phyloP scores from a whole-genome alignment of 2,797 vertebrate genomes.

The Mergus octosetaceus region DNA sequence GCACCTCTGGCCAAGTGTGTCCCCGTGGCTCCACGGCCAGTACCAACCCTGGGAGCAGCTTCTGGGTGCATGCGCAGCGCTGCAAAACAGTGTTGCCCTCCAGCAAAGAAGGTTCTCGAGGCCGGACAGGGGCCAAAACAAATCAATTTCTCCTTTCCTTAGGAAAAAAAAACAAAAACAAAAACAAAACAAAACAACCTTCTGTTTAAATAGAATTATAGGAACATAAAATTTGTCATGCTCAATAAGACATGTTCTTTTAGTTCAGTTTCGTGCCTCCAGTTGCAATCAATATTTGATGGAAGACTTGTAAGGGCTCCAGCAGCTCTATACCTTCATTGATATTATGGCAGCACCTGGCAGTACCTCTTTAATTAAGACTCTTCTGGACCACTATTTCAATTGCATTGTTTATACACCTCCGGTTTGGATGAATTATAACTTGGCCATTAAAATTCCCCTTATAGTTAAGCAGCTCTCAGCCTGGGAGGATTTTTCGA shows the following conservation, averaged over 20 bases:
- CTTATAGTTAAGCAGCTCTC: constrained; percentile 29
- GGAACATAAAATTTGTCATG: constrained; percentile 67
- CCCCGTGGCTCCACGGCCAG: rapidly evolving
- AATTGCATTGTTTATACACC: constrained; percentile 41
- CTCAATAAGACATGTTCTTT: constrained; percentile 43
- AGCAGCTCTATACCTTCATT: constrained; percentile 54
- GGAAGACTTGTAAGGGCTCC: constrained; percentile 62
- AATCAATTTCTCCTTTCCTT: constrained; percentile 28
- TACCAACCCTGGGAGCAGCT: neutral
- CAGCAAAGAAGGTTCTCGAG: constrained; percentile 35
- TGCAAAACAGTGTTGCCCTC: neutral
- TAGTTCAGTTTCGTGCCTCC: neutral
- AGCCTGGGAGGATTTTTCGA: neutral
- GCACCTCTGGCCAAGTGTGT: neutral
- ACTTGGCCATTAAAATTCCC: constrained; percentile 14
- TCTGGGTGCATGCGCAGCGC: neutral
- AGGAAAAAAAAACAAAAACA: neutral
- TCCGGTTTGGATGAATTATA: constrained; percentile 52
- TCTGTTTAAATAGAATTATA: constrained; percentile 53
- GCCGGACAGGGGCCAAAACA: neutral
- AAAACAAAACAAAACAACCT: neutral
- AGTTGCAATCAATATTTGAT: constrained; percentile 63
- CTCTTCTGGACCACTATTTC: constrained; percentile 48
- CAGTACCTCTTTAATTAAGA: constrained; percentile 64
- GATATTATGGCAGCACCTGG: constrained; percentile 50